These are phyloP conservation scores for Polia nebulosa DNA, from an alignment of 2,888 invertebrate species.

Conservation along the genomic window DNA sequence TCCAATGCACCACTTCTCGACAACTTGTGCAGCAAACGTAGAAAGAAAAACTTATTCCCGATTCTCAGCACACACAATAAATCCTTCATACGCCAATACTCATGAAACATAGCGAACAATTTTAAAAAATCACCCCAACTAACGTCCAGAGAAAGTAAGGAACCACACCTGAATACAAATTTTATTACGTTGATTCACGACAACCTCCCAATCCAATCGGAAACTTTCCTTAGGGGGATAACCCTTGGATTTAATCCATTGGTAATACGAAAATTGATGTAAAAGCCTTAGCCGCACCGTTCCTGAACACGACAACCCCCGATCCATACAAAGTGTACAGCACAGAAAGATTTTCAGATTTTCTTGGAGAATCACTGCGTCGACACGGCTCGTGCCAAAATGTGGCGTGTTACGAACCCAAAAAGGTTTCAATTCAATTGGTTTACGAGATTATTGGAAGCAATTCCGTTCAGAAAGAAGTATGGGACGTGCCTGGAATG, in stretches of 20 bases:
- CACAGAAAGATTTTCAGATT: conserved; percentile 82
- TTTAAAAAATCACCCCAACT: conserved; percentile 83
- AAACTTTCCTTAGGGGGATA: conserved; percentile 84
- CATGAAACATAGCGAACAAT: conserved; percentile 62
- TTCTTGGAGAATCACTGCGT: conserved; percentile 83
- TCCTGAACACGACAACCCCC: conserved; percentile 75
- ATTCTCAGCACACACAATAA: conserved; percentile 62
- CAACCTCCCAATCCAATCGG: conserved; percentile 86
- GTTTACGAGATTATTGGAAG: conserved; percentile 83
- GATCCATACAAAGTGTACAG: conserved; percentile 85
- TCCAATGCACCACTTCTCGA: conserved; percentile 25
- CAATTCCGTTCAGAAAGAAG: conserved; percentile 90
- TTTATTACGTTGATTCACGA: conserved; percentile 88
- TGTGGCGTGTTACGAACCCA: conserved; percentile 81
- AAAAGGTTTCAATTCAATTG: conserved; percentile 87
- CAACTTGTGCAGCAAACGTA: conserved; percentile 25
- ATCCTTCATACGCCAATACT: conserved; percentile 64
- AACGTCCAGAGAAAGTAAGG: conserved; percentile 82
- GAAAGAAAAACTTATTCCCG: conserved; percentile 39
- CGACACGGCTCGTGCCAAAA: conserved; percentile 76
- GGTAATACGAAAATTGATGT: conserved; percentile 91
- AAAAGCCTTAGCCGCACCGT: conserved; percentile 83
- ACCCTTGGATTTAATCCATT: conserved; percentile 90
- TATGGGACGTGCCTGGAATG: conserved; percentile 86
- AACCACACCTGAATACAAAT: conserved; percentile 88